Evolutionary conservation across 2,113 vertebrate genomes (phyloP), one percentile per base, ranked within the genome.

Genomic region (Euleptes europaea): DNA sequence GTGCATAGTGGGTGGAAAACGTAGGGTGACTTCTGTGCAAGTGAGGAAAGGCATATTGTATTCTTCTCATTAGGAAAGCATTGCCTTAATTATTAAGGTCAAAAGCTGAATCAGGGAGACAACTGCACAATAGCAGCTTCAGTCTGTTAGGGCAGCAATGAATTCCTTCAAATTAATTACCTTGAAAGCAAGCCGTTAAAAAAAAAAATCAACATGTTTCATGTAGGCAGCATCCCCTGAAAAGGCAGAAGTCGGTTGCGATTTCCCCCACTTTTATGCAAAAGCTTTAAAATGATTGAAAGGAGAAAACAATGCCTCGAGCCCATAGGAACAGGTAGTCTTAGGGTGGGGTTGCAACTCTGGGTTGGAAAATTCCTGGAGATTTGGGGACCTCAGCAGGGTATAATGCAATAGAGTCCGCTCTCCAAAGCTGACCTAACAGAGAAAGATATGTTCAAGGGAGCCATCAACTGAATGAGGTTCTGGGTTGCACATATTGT

Each of bases 131-230:
- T 80, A 77, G 80, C 57, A 80, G 38, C 65, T 89, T 87, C 86
- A 54, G 0, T 75, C 66, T 88, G 67, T 88, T 90, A 91, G 47
- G 72, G 65, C 15, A 83, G 86, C 92, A 89, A 89, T 69, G 19
- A 85, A 88, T 89, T 33, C 87, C 86, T 90, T 75, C 57, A 89
- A 88, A 88, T 88, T 91, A 92, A 91, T 92, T 92, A 91, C 57
- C 80, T 82, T 71, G 74, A 91, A 86, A 85, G 81, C 4, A 84
- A 91, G 85, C 5, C 71, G 77, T 91, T 93, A 86, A 54, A 88
- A 91, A 87, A 76, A 54, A 88, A 90, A 92, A 78, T 66, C 84
- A 88, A 86, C 44, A 65, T 81, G 28, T 81, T 91, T 84, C 77
- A 79, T 66, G 28, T 47, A 86, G 15, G 67, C 51, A 90, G 83